These are phyloP conservation scores for Pyxicephalus adspersus DNA, from an alignment of 2,113 vertebrate genomes.

Conservation along the genomic window DNA sequence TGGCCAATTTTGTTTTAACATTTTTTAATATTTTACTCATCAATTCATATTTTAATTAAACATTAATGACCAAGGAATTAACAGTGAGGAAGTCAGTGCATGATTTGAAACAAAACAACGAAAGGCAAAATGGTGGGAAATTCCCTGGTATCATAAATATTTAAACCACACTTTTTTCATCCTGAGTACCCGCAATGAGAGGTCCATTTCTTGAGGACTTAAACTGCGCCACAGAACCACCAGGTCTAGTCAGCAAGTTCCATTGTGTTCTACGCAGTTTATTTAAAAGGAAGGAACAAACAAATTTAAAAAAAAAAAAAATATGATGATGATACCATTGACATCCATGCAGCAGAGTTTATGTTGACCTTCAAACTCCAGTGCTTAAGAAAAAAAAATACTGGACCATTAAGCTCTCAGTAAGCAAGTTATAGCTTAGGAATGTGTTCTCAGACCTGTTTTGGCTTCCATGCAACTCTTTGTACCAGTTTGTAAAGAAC, in stretches of 20 bases:
- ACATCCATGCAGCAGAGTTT: conserved; percentile 2
- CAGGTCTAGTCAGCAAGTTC: neutral
- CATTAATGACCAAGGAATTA: conserved; percentile 8
- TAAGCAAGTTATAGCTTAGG: neutral
- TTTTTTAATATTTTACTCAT: neutral
- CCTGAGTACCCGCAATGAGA: conserved; percentile 38
- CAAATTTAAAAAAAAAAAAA: too few species aligned
- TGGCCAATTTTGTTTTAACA: too few species aligned
- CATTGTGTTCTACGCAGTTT: conserved; percentile 11
- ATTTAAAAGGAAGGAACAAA: too few species aligned
- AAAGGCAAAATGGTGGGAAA: conserved; percentile 32
- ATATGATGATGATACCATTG: neutral
- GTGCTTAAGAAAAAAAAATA: neutral
- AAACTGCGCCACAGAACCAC: conserved; percentile 6
- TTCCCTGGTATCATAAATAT: conserved; percentile 15
- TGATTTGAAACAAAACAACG: conserved; percentile 31
- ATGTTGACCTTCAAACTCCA: conserved; percentile 4
- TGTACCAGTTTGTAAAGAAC: conserved; percentile 86
- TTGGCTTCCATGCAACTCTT: conserved; percentile 85
- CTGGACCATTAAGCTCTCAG: neutral
- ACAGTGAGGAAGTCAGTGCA: conserved; percentile 38
- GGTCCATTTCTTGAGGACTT: neutral
- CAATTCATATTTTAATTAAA: conserved; percentile 27
- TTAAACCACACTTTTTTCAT: conserved; percentile 13
- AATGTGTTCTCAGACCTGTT: conserved; percentile 76